Evolutionary conservation across 2,888 invertebrate genomes (phyloP).

Genomic region (Epiblema foenella): DNA sequence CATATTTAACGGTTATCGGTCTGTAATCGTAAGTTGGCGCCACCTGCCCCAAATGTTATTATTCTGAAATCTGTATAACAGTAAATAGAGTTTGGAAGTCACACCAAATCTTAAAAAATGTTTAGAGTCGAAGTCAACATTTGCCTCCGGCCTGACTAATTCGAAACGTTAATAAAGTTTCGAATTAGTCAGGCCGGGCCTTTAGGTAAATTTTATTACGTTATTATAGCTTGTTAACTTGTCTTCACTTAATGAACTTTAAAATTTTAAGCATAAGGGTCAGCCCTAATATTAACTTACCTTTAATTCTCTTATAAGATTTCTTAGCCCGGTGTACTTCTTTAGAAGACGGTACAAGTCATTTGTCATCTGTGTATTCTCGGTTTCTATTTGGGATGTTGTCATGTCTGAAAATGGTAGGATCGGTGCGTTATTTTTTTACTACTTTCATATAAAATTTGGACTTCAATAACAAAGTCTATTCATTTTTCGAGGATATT

Average conservation of each 20-base stretch:
- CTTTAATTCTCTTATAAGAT: conserved; percentile 94
- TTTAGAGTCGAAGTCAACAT: conserved; percentile 21
- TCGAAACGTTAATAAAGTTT: conserved; percentile 13
- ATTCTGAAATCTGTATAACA: not conserved
- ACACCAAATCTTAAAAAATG: conserved; percentile 15
- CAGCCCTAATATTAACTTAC: conserved; percentile 72
- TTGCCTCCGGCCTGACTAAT: not conserved
- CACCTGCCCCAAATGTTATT: too few species aligned
- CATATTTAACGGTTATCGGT: too few species aligned
- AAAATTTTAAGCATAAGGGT: conserved; percentile 25
- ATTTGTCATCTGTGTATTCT: conserved; percentile 97
- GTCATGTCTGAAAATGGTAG: conserved; percentile 91
- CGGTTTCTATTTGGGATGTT: conserved; percentile 95
- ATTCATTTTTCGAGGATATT: not conserved
- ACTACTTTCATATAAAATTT: not conserved
- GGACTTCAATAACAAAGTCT: not conserved
- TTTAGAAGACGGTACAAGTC: conserved; percentile 96
- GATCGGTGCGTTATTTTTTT: not conserved
- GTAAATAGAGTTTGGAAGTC: conserved; percentile 3
- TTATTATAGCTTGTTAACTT: too few species aligned
- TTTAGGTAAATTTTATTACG: too few species aligned
- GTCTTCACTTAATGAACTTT: conserved; percentile 10
- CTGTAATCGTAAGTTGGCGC: too few species aligned
- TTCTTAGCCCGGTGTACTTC: conserved; percentile 95
- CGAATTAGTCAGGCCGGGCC: too few species aligned